Conservation (phyloP, 1,140 invertebrate genomes). For the fruit fly (Drosophila melanogaster) region Release_6_plus_ISO1_MT NT_033779.5:4696501-4697000, state of each 20-base stretch:
- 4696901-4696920: constrained; percentile 4
- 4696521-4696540: constrained; percentile 31
- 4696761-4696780: not conserved
- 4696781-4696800: not conserved
- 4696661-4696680: no score
- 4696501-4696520: constrained; percentile 79
- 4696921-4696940: constrained; percentile 2
- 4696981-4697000: constrained; percentile 44
- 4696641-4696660: no score
- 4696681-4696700: no score
- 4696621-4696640: no score
- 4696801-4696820: not conserved
- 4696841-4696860: not conserved
- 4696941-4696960: not conserved
- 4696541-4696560: not conserved
- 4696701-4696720: no score
- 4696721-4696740: not conserved
- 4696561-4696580: not conserved
- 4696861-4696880: constrained; percentile 11
- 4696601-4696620: no score
- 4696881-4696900: constrained; percentile 3
- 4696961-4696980: constrained; percentile 27
- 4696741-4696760: not conserved
- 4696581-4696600: no score
- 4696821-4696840: not conserved